Conservation (phyloP, 2,113 vertebrate genomes). For the Onychostruthus taczanowskii region DNA sequence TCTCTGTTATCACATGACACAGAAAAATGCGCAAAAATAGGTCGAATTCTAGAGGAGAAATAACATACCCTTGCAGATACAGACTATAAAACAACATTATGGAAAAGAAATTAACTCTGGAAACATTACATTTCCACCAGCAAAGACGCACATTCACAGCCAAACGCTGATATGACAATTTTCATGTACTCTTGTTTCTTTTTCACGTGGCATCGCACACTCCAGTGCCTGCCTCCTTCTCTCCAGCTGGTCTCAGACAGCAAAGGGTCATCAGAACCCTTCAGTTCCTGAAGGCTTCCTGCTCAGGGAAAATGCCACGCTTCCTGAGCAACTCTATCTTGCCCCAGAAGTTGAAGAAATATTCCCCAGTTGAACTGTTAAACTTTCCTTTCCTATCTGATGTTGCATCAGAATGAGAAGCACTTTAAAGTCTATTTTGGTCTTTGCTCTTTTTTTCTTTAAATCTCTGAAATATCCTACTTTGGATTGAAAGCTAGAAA, state of each 20-base stretch:
- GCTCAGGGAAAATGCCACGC: slow-evolving; percentile 22
- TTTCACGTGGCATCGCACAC: neutral
- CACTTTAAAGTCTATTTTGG: neutral
- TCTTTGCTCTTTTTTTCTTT: neutral
- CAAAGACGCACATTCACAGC: neutral
- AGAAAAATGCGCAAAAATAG: neutral
- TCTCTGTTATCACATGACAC: neutral
- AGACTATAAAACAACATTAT: neutral
- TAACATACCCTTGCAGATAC: neutral
- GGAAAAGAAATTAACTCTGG: neutral
- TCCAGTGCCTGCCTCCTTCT: neutral
- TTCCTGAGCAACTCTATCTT: slow-evolving; percentile 26
- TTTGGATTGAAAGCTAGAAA: neutral
- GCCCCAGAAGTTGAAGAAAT: slow-evolving; percentile 7
- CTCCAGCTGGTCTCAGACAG: slow-evolving; percentile 4
- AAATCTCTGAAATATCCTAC: neutral
- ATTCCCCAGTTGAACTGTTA: slow-evolving; percentile 17
- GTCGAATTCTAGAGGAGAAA: neutral
- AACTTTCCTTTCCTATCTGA: slow-evolving; percentile 30
- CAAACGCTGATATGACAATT: neutral
- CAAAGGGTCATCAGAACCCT: neutral
- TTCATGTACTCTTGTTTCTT: neutral
- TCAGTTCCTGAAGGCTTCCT: slow-evolving; percentile 14
- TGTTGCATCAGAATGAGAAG: neutral
- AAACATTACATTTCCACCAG: neutral